Percentiles rank a stretch among this genome's conserved stretches.
phyloP scores from a whole-genome alignment of 2,888 invertebrate species.

The Branchipolynoe longqiensis region DNA sequence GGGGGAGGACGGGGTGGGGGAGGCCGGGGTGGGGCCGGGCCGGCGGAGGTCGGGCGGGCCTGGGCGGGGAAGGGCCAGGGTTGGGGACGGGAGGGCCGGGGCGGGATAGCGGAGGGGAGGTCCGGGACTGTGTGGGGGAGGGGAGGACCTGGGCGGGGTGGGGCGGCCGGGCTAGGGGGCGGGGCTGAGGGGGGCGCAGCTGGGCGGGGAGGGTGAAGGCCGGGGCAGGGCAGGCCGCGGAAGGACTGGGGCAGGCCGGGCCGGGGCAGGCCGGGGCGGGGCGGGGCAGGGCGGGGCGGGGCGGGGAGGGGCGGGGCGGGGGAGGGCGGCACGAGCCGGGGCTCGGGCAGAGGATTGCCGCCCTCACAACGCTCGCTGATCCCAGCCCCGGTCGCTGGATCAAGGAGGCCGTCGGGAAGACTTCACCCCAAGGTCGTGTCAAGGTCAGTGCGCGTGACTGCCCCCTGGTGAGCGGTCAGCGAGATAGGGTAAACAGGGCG shows the following conservation, averaged over 20 bases:
- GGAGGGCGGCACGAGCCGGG: neutral
- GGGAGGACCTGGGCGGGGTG: neutral
- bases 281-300: neutral
- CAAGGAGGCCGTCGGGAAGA: conserved; percentile 18
- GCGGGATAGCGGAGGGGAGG: neutral
- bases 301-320: neutral
- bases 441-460: conserved; percentile 20
- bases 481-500: conserved; percentile 16
- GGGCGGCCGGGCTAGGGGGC: neutral
- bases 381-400: conserved; percentile 13
- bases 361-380: neutral
- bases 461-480: conserved; percentile 39
- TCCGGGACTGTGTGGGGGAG: neutral
- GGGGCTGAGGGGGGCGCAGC: neutral
- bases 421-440: conserved; percentile 14
- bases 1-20: too few species aligned
- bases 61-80: neutral
- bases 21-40: neutral
- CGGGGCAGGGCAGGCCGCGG: too few species aligned
- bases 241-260: neutral
- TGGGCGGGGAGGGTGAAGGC: neutral
- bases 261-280: neutral
- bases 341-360: neutral
- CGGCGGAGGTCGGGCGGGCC: neutral
- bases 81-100: too few species aligned